phyloP scores from a whole-genome alignment of 2,888 invertebrate genomes.

The Melanostoma mellinum region DNA sequence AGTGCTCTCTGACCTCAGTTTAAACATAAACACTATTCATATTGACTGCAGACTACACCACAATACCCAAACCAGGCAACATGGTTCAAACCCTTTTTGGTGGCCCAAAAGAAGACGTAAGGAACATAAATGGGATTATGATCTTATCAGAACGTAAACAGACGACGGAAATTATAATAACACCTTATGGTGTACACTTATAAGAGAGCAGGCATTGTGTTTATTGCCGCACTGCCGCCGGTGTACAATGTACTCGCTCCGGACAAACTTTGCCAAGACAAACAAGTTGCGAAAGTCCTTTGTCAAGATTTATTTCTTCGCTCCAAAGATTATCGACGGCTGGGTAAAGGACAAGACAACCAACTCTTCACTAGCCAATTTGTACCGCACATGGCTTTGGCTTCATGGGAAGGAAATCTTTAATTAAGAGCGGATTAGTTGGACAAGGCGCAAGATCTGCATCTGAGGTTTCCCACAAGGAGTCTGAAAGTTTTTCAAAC shows the following conservation, averaged over 20 bases:
- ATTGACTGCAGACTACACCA: slow-evolving; percentile 73
- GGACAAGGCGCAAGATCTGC: slow-evolving; percentile 79
- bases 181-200: slow-evolving; percentile 78
- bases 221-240: slow-evolving; percentile 69
- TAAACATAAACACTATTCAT: slow-evolving; percentile 80
- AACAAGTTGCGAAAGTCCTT: slow-evolving; percentile 79
- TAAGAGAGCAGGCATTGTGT: slow-evolving; percentile 63
- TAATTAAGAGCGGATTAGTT: slow-evolving; percentile 82
- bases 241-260: slow-evolving; percentile 35
- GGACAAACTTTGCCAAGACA: slow-evolving; percentile 77
- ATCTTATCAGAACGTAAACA: slow-evolving; percentile 81
- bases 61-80: slow-evolving; percentile 42
- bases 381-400: slow-evolving; percentile 67
- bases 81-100: slow-evolving; percentile 60
- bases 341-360: slow-evolving; percentile 73
- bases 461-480: slow-evolving; percentile 79
- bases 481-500: slow-evolving; percentile 56
- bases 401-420: slow-evolving; percentile 76
- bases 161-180: slow-evolving; percentile 78
- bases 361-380: slow-evolving; percentile 65
- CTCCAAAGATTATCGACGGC: slow-evolving; percentile 69
- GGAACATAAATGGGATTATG: slow-evolving; percentile 82
- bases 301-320: slow-evolving; percentile 80
- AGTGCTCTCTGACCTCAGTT: slow-evolving; percentile 82
- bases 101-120: slow-evolving; percentile 75